Percentiles rank a stretch among this genome's conserved stretches.
Evolutionary conservation across 2,888 invertebrate genomes (phyloP).

Genomic region (Ernsta delagoae): DNA sequence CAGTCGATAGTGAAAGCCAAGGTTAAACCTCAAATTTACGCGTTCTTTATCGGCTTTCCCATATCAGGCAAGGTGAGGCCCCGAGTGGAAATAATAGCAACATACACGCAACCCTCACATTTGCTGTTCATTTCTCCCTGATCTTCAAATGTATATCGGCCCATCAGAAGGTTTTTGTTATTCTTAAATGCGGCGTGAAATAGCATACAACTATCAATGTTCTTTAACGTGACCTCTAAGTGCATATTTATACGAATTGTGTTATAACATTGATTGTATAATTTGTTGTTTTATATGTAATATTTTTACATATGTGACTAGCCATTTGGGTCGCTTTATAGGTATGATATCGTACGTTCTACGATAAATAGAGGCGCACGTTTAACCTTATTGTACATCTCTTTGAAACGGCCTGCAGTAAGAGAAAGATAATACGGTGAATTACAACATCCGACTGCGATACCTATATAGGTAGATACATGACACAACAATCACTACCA

Average conservation of each 20-base stretch:
- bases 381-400: no score
- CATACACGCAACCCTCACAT: slow-evolving; percentile 68
- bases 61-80: slow-evolving; percentile 68
- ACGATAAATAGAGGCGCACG: no score
- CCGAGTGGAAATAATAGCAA: slow-evolving; percentile 63
- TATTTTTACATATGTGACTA: no score
- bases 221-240: neutral
- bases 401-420: no score
- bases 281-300: no score
- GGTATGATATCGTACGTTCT: no score
- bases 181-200: neutral
- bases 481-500: no score
- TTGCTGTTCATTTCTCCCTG: slow-evolving; percentile 44
- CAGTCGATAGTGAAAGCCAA: slow-evolving; percentile 41
- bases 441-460: no score
- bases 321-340: no score
- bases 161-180: slow-evolving; percentile 10
- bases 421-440: no score
- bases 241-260: no score
- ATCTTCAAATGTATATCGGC: slow-evolving; percentile 18
- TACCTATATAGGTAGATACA: neutral
- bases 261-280: no score
- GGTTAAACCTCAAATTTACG: slow-evolving; percentile 59
- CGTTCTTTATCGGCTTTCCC: slow-evolving; percentile 61
- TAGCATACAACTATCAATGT: neutral